phyloP scores from a whole-genome alignment of 1,140 invertebrate species.

The Gryllus bimaculatus region DNA sequence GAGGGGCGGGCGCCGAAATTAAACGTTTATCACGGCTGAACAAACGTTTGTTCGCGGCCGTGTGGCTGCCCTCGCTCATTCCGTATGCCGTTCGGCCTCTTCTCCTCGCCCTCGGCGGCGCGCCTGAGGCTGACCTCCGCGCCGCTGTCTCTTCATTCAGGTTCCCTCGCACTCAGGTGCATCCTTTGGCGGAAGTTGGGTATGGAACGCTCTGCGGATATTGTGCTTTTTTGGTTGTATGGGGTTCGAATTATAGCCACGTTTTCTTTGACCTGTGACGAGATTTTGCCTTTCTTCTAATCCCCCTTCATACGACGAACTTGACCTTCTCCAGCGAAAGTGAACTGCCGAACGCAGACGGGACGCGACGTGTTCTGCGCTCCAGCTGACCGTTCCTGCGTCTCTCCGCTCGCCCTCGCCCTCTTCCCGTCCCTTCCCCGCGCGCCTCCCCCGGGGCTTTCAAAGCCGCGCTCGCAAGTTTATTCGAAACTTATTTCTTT shows the following conservation, averaged over 20 bases:
- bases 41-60: neutral
- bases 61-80: neutral
- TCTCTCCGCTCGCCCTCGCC: neutral
- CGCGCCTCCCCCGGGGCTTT: neutral
- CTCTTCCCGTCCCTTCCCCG: neutral
- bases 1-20: neutral
- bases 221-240: too few species aligned
- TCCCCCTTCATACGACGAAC: neutral
- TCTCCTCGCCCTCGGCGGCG: neutral
- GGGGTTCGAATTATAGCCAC: too few species aligned
- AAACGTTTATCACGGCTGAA: neutral
- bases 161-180: too few species aligned
- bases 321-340: neutral
- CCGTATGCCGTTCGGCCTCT: neutral
- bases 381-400: neutral
- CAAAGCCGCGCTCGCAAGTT: neutral
- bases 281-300: neutral
- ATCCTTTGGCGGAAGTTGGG: too few species aligned
- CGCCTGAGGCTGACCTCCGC: too few species aligned
- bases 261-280: neutral
- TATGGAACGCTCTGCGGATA: too few species aligned
- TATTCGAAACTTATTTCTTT: slow-evolving; percentile 2
- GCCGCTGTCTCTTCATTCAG: too few species aligned
- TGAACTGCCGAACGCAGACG: neutral
- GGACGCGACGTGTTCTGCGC: neutral